phyloP scores from a whole-genome alignment of 2,797 vertebrate species.

The Ficedula albicollis region DNA sequence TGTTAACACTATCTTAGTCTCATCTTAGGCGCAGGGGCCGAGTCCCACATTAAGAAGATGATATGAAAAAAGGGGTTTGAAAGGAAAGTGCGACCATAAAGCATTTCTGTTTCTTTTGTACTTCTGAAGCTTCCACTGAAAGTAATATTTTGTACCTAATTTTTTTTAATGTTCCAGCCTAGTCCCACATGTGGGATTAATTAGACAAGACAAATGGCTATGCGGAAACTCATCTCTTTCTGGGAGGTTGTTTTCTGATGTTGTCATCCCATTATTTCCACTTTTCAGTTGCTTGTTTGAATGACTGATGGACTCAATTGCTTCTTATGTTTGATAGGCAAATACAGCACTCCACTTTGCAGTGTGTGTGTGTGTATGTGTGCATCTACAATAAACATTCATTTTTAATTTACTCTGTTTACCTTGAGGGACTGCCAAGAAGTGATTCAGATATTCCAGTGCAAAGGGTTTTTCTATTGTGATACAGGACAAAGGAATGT shows the following conservation, averaged over 20 bases:
- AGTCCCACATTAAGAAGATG: conserved; percentile 8
- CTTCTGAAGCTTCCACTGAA: conserved; percentile 52
- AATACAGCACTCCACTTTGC: conserved; percentile 51
- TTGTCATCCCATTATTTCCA: conserved; percentile 69
- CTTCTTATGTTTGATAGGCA: conserved; percentile 61
- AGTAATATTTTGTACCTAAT: conserved; percentile 54
- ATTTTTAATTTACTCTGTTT: conserved; percentile 85
- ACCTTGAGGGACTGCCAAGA: conserved; percentile 82
- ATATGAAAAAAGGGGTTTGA: not conserved
- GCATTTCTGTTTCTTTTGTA: conserved; percentile 51
- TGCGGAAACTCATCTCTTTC: conserved; percentile 68
- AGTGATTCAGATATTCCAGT: conserved; percentile 78
- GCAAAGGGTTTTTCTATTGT: conserved; percentile 75
- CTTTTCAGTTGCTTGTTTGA: conserved; percentile 70
- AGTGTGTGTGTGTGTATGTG: conserved; percentile 52
- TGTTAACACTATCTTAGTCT: not conserved
- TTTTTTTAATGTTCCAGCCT: conserved; percentile 47
- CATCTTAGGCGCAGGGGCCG: not conserved
- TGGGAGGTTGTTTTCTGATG: conserved; percentile 65
- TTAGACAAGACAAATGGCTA: conserved; percentile 71
- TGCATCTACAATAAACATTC: conserved; percentile 75
- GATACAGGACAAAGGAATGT: conserved; percentile 80
- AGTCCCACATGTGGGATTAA: conserved; percentile 71
- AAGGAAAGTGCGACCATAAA: not conserved
- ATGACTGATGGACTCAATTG: conserved; percentile 57